Evolutionary conservation across 2,797 vertebrate genomes (phyloP).

Genomic region (Prunella strophiata): DNA sequence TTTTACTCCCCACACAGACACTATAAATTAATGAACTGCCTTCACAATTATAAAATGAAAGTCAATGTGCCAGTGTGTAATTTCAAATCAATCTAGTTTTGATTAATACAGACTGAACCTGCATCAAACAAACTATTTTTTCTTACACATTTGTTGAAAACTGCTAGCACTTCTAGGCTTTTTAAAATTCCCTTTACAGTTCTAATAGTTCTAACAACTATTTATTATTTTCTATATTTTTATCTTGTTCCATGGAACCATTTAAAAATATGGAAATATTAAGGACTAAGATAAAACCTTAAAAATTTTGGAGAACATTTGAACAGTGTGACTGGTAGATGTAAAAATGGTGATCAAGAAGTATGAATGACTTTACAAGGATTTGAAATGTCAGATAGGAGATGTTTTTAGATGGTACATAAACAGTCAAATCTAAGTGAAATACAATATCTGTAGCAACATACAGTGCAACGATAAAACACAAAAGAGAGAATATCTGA

Average conservation of each 20-base stretch:
- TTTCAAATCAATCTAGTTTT: neutral
- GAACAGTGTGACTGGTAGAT: neutral
- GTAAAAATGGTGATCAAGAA: neutral
- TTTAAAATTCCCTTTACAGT: neutral
- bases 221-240: neutral
- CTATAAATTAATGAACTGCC: neutral
- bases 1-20: neutral
- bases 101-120: neutral
- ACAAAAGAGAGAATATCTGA: neutral
- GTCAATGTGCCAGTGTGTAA: neutral
- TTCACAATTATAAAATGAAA: neutral
- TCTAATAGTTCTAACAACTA: neutral
- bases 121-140: neutral
- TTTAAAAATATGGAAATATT: neutral
- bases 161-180: neutral
- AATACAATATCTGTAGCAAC: neutral
- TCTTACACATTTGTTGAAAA: neutral
- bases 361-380: neutral
- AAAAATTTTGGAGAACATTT: neutral
- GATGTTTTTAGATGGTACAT: neutral
- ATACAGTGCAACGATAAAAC: neutral
- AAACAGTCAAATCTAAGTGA: neutral
- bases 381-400: neutral
- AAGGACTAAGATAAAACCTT: neutral
- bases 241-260: neutral